A percentile compares a stretch with the other conserved stretches of the same genome.
Evolutionary conservation across 35 echinoderm and acorn worm genomes (phyloP).

Genomic region (Acanthaster planci): DNA sequence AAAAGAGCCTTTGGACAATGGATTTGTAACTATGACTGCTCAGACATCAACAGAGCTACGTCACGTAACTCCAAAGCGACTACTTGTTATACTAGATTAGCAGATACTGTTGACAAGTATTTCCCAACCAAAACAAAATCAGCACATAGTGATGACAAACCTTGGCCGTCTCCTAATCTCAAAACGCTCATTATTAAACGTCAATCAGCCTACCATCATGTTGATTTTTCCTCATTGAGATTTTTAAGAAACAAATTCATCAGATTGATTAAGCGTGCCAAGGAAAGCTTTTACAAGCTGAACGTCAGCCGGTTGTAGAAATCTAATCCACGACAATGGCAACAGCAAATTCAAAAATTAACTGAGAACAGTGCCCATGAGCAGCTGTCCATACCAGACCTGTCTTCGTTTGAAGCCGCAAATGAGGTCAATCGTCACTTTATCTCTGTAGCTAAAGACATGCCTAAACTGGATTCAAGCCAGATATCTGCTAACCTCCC

Average conservation of each 20-base stretch:
- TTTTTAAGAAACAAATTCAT: background rate
- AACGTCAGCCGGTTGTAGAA: too few relatives aligned
- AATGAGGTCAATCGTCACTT: too few relatives aligned
- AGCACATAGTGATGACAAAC: background rate
- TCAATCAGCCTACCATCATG: background rate
- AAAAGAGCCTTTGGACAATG: slow-evolving; percentile 15
- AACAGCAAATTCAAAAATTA: too few relatives aligned
- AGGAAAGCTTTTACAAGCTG: too few relatives aligned
- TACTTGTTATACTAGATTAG: background rate
- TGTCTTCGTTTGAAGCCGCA: too few relatives aligned
- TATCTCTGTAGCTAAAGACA: too few relatives aligned
- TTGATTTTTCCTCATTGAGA: background rate
- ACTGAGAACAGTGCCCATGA: too few relatives aligned
- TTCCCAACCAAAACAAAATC: slow-evolving; percentile 1
- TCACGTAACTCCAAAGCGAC: background rate
- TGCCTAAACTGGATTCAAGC: too few relatives aligned
- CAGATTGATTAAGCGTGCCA: background rate
- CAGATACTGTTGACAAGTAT: background rate
- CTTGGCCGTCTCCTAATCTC: background rate
- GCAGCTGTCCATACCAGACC: too few relatives aligned
- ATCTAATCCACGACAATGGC: too few relatives aligned
- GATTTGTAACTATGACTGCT: background rate
- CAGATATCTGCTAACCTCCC: too few relatives aligned
- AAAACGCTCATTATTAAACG: background rate
- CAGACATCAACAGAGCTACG: background rate